phyloP scores from a whole-genome alignment of 2,113 vertebrate genomes.

The Callocephalon fimbriatum region DNA sequence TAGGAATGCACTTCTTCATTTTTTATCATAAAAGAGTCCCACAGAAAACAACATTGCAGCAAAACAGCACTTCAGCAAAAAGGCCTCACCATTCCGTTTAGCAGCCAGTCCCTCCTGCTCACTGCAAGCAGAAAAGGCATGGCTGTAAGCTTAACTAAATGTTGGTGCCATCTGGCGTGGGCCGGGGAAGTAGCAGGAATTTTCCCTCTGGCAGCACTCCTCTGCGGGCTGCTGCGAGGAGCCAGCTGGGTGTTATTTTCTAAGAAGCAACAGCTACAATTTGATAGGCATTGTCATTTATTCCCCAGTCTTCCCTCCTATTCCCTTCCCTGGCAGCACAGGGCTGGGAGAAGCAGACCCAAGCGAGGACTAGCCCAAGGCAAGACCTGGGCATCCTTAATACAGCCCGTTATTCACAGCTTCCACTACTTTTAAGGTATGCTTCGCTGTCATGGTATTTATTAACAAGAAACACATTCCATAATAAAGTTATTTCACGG shows the following conservation, averaged over 20 bases:
- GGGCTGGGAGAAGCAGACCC: background rate
- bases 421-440: fast-evolving
- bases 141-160: background rate
- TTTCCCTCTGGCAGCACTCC: background rate
- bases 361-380: background rate
- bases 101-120: background rate
- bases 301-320: fast-evolving
- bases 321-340: fast-evolving
- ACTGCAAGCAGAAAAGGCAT: fast-evolving
- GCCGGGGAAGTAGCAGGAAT: background rate
- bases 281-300: fast-evolving
- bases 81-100: background rate
- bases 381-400: fast-evolving
- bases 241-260: background rate
- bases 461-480: fast-evolving
- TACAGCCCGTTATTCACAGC: fast-evolving
- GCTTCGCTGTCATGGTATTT: fast-evolving
- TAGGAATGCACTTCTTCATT: background rate
- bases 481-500: background rate
- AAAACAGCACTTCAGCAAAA: background rate
- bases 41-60: background rate
- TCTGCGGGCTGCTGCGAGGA: background rate
- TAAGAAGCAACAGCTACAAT: background rate
- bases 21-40: background rate
- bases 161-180: constrained; percentile 63